Base-by-base conservation (phyloP, 64 coral and sea anemone species). In the Actinia equina region DNA sequence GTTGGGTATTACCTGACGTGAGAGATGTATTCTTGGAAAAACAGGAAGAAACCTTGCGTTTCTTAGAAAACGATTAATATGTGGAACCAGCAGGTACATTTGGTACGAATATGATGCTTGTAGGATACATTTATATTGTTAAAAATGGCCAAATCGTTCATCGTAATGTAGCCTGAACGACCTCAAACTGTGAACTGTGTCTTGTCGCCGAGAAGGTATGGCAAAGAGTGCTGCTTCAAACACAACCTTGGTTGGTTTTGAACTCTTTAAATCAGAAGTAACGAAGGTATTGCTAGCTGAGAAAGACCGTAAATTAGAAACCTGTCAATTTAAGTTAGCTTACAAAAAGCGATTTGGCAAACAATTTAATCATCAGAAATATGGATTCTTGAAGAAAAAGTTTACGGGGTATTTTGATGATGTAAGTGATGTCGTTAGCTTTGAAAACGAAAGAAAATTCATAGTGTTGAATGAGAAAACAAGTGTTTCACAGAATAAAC, bases 241-340 rank as follows among this genome's bases (percentile, higher is more conserved):
- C 8, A 41, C 69, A 5, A 41, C 12, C 23, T 74, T 74, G 69
- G n/a, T 4, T 27, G 78, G 78, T 81, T 23, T n/a, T 51, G 42
- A 81, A 17, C 78, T 52, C 5, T 81, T 81, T 52, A 81, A 81
- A 52, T 49, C 78, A 20, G 78, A 81, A 52, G 78, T 81, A 52
- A 52, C 41, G 22, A 52, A 44, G 27, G 44, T 81, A 49, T 37
- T 81, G 4, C 43, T 18, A 3, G 22, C n/a, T 37, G 17, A 43
- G 4, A 52, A 81, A 20, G 78, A 81, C 43, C 78, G 11, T 17
- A 44, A 5, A 52, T 19, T 81, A 20, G 49, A 81, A 52, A 49
- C 52, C 17, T 49, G 78, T 17, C 78, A 81, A 22, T 81, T 81
- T 49, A 81, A 44, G 14, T 49, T 49, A 52, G 78, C 18, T 22